These are phyloP conservation scores for Lamprologus lemairii DNA, from an alignment of 2,113 vertebrate species.

Conservation along the genomic window DNA sequence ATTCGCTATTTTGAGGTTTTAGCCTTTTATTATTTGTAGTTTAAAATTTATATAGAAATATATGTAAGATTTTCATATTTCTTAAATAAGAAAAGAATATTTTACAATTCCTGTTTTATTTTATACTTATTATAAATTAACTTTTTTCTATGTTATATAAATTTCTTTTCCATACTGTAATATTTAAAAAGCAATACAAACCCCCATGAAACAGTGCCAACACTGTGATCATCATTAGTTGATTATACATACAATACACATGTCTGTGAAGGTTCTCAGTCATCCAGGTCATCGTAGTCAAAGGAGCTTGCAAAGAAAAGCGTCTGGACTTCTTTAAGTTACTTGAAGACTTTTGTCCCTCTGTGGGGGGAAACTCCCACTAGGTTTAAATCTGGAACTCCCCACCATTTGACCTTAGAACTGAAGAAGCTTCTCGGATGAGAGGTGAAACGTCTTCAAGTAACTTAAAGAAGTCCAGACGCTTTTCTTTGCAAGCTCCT, in stretches of 20 bases:
- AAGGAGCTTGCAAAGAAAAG: no score
- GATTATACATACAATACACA: neutral
- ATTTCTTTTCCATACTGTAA: fast-evolving
- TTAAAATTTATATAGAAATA: neutral
- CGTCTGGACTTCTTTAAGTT: no score
- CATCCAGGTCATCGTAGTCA: no score
- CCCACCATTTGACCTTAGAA: no score
- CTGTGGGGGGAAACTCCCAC: no score
- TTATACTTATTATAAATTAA: neutral
- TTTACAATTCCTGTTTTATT: neutral
- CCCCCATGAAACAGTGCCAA: neutral
- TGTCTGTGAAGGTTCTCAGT: no score
- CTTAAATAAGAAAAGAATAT: fast-evolving
- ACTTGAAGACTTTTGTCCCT: no score
- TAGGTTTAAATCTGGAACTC: no score
- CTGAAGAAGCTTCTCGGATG: no score
- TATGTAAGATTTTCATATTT: neutral
- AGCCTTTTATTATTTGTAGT: neutral
- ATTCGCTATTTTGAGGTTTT: neutral
- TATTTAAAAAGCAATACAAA: neutral
- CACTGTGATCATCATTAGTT: neutral
- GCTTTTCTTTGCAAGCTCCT: no score
- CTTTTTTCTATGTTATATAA: neutral
- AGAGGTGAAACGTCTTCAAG: no score
- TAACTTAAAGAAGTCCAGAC: no score